A percentile compares a stretch with the other conserved stretches of the same genome.
Evolutionary conservation across 2,888 invertebrate genomes (phyloP).

Genomic region (Apeira syringaria): DNA sequence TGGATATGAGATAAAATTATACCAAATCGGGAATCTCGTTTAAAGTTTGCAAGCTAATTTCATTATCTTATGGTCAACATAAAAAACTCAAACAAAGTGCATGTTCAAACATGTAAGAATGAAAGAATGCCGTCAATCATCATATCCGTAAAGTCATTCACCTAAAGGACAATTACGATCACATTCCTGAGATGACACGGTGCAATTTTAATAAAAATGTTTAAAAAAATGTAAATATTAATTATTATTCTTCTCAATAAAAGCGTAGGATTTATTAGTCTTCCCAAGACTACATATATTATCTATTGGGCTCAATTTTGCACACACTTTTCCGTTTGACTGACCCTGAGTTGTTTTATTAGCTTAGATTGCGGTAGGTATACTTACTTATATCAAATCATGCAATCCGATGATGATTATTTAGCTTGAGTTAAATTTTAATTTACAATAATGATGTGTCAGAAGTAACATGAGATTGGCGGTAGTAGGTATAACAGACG

Average conservation of each 20-base stretch:
- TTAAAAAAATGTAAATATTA: too few species aligned
- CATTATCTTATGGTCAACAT: too few species aligned
- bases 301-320: background rate
- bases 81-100: background rate
- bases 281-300: too few species aligned
- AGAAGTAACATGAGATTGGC: conserved; percentile 20
- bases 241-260: too few species aligned
- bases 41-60: too few species aligned
- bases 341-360: conserved; percentile 1
- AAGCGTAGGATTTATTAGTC: too few species aligned
- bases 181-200: too few species aligned
- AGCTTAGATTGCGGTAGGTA: background rate
- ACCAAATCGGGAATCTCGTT: too few species aligned
- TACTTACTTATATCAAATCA: background rate
- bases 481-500: conserved; percentile 12
- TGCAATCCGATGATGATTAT: conserved; percentile 1
- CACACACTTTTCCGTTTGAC: background rate
- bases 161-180: background rate
- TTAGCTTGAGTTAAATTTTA: background rate
- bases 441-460: conserved; percentile 11
- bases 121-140: background rate
- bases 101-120: background rate
- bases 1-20: too few species aligned
- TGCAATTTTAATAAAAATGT: too few species aligned
- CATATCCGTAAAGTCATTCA: background rate